A percentile compares a stretch with the other conserved stretches of the same genome.
phyloP scores from a whole-genome alignment of 2,113 vertebrate genomes.

The Geococcyx californianus region DNA sequence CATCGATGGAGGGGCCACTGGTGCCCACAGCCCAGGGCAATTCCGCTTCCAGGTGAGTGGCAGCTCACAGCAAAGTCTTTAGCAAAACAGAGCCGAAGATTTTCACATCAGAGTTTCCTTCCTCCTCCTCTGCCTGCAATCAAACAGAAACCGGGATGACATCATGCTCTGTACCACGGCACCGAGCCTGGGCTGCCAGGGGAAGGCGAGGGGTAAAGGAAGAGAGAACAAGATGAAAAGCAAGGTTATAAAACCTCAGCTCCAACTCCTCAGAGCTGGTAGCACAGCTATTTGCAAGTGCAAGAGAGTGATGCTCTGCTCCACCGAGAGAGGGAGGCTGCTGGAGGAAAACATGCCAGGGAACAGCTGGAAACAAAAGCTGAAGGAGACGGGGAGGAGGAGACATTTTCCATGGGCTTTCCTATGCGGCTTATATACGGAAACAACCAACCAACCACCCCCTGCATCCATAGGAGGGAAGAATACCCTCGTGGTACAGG shows the following conservation, averaged over 20 bases:
- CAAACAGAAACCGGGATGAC: neutral
- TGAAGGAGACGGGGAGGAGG: neutral
- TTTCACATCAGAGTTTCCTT: neutral
- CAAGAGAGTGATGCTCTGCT: neutral
- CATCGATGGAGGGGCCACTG: neutral
- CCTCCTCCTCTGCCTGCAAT: neutral
- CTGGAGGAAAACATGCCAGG: neutral
- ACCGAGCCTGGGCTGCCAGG: neutral
- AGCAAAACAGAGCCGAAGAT: neutral
- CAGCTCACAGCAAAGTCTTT: neutral
- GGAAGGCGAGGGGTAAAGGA: neutral
- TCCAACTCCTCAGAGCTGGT: neutral
- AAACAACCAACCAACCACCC: neutral
- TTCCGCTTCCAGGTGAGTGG: neutral
- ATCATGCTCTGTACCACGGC: neutral
- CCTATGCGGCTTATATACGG: neutral
- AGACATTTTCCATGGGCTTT: constrained; percentile 16
- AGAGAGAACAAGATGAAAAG: neutral
- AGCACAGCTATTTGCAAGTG: neutral
- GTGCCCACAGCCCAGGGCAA: neutral
- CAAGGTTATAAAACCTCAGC: neutral
- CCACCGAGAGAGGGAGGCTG: neutral
- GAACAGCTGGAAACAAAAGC: constrained; percentile 48
- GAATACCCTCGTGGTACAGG: neutral
- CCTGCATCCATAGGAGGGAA: neutral